Base-by-base conservation (phyloP, 2,113 vertebrate genomes). In the Tragelaphus strepsiceros region DNA sequence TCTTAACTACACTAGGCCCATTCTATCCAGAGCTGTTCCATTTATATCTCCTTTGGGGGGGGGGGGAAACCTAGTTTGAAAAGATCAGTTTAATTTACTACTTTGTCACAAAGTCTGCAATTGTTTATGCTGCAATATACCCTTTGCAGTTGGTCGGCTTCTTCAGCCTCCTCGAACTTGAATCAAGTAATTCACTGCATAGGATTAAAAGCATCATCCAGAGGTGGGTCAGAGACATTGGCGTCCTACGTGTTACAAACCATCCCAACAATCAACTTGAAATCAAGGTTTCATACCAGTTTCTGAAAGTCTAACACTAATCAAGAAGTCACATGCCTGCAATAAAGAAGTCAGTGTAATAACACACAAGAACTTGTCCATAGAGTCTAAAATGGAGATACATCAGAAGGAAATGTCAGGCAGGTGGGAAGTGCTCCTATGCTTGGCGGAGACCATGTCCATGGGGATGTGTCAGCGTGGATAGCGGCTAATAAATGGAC, bases 221-320 rank as follows among this genome's bases (percentile, higher is more conserved):
- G 3, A 6, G 1, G 6, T 3, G 7, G 17, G 32, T 28, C 26
- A 78, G 28, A 30, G 46, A 21, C 10, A 4, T 1, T 26, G 7
- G 3, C 43, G 17, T 81, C 61, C 78, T 59, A 2, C 10, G n/a
- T 10, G 43, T 13, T 80, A 17, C n/a, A 32, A 54, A 0, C 54
- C 28, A 2, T 19, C 87, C 58, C 80, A 58, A 1, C 54, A 78
- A 78, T 11, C 61, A n/a, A 92, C 13, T 3, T 3, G 16, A n/a
- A 21, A 8, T 86, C 46, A 91, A 14, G 2, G 15, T 81, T 96
- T 54, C 30, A 9, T 26, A 28, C 3, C 56, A 1, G 32, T 49
- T 24, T 43, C 46, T 35, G 24, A 5, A 39, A 64, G 85, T 78
- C 6, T 82, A 22, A 94, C 28, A 67, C 58, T 54, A 90, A 71